A percentile compares a stretch with the other conserved stretches of the same genome.
These are phyloP conservation scores for Solen grandis DNA, from an alignment of 1,140 invertebrate genomes.

Conservation along the genomic window DNA sequence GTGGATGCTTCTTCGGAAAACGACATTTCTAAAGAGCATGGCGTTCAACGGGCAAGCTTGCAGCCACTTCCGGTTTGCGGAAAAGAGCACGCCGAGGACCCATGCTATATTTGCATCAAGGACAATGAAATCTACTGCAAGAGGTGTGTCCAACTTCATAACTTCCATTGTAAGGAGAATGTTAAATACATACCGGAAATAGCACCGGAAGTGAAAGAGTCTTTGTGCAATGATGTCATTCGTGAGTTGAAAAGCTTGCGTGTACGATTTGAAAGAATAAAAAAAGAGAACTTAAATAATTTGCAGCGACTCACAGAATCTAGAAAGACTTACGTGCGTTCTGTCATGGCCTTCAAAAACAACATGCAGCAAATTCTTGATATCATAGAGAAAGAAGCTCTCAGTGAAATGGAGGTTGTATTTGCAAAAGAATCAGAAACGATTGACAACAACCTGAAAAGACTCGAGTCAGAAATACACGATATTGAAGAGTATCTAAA, in stretches of 20 bases:
- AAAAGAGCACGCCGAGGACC: conserved; percentile 36
- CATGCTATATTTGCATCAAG: conserved; percentile 49
- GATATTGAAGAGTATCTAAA: conserved; percentile 26
- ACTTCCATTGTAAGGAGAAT: conserved; percentile 42
- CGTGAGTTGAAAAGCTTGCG: conserved; percentile 24
- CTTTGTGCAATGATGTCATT: conserved; percentile 18
- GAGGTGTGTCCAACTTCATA: conserved; percentile 37
- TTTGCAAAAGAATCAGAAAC: conserved; percentile 12
- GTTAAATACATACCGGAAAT: conserved; percentile 52
- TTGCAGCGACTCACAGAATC: conserved; percentile 1
- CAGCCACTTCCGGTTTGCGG: conserved; percentile 14
- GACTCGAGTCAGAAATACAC: conserved; percentile 29
- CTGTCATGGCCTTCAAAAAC: conserved; percentile 35
- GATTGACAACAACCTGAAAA: conserved; percentile 15
- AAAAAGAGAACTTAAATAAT: conserved; percentile 34
- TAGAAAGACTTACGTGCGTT: conserved; percentile 8
- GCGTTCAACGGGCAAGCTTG: conserved; percentile 3
- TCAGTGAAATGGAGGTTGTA: conserved; percentile 23
- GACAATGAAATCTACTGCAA: conserved; percentile 51
- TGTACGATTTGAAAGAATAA: conserved; percentile 35
- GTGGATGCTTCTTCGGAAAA: background rate
- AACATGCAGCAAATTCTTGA: conserved; percentile 22
- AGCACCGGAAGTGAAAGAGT: conserved; percentile 23
- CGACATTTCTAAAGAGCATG: background rate
- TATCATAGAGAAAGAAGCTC: conserved; percentile 46